Percentiles rank a stretch among this genome's conserved stretches.
These are phyloP conservation scores for Lutraria lutraria DNA, from an alignment of 2,888 invertebrate genomes.

Conservation along the genomic window DNA sequence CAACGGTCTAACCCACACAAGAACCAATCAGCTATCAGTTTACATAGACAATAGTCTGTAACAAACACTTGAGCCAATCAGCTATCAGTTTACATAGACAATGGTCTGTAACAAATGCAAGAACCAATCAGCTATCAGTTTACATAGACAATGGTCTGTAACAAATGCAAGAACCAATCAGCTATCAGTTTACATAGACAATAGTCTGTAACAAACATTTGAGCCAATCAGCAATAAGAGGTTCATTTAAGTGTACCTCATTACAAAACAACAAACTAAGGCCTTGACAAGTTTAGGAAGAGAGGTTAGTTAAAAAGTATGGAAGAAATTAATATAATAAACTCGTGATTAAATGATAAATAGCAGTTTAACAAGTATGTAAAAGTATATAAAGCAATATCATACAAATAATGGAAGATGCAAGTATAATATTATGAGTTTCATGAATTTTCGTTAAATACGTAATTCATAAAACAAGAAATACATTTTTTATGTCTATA, in stretches of 20 bases:
- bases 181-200: neutral
- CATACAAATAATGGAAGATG: neutral
- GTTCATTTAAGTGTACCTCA: neutral
- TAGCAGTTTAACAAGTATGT: constrained; percentile 10
- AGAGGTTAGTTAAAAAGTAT: neutral
- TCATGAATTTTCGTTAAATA: neutral
- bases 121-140: neutral
- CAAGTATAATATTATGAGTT: neutral
- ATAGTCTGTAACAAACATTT: neutral
- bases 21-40: neutral
- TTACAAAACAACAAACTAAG: neutral
- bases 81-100: neutral
- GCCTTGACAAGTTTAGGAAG: neutral
- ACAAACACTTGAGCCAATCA: neutral
- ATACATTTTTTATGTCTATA: neutral
- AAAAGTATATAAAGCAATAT: neutral
- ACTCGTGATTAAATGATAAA: constrained; percentile 3
- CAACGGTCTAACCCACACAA: neutral
- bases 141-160: neutral
- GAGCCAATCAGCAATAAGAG: neutral
- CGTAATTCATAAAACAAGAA: neutral
- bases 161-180: neutral
- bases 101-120: neutral
- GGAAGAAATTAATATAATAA: constrained; percentile 1
- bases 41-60: neutral